Base-by-base conservation (phyloP, 2,888 invertebrate species). In the Agrypnus murinus region DNA sequence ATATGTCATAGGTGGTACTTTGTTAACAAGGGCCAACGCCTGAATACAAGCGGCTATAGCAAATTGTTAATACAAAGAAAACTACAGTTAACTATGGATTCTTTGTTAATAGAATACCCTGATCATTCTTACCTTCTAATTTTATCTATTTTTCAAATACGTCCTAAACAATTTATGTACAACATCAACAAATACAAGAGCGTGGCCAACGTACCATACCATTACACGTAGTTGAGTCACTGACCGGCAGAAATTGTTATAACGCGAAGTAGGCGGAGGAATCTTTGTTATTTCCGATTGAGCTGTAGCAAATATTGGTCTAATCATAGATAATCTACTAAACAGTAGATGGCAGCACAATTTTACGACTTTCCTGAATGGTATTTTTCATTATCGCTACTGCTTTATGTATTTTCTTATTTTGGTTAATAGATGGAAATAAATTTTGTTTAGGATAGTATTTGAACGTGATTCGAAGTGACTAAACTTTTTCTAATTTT, bases 211-310 rank as follows among this genome's bases (percentile, higher is more conserved):
- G 62, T 57, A 63, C 55, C 77, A 80, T 80, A 80, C 80, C 83
- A 83, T 83, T 83, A 84, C 85, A 85, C 84, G 84, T 84, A 84
- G 83, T 83, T 86, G 85, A 85, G 85, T 86, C 85, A 86, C 84
- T 85, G 85, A 85, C 85, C 84, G 85, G 84, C 83, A 74, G 79
- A 79, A 75, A 76, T 78, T 77, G 74, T 36, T 53, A 43, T 34
- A 65, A 32, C 14, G 45, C 69, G 66, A 25, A 74, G 78, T 76
- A 78, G 79, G 78, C 78, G 77, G 78, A 73, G 77, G 75, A 68
- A 75, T 63, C 48, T 55, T 77, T 77, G 68, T 75, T 75, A 75
- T 62, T 66, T 48, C 50, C 66, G 66, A 66, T 50, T n/a, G 59
- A 53, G 50, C 25, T 19, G 12, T 10, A 36, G 36, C 25, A 15